phyloP scores from a whole-genome alignment of 2,797 vertebrate genomes.

The Gadopsis bispinosus region DNA sequence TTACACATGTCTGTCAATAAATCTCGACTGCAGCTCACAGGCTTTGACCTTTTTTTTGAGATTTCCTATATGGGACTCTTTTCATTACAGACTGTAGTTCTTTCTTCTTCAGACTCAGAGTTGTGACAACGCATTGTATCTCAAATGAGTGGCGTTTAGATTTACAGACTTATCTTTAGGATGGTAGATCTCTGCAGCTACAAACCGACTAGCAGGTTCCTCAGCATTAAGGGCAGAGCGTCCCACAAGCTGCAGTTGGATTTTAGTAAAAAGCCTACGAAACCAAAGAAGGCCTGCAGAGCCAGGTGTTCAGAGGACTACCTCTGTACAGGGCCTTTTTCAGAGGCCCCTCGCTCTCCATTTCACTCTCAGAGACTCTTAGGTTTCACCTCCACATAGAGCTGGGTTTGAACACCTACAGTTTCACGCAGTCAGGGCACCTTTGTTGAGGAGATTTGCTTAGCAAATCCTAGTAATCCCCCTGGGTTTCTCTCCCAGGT shows the following conservation, averaged over 20 bases:
- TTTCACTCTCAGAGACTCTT: conserved; percentile 47
- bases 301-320: conserved; percentile 48
- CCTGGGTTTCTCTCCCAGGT: conserved; percentile 69
- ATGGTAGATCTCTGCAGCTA: conserved; percentile 1
- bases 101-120: conserved; percentile 29
- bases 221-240: not conserved
- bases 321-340: conserved; percentile 18
- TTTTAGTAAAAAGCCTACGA: conserved; percentile 31
- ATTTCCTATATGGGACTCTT: conserved; percentile 39
- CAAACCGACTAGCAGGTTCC: not conserved
- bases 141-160: not conserved
- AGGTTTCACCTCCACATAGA: conserved; percentile 57
- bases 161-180: not conserved
- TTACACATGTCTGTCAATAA: conserved; percentile 73
- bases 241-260: not conserved
- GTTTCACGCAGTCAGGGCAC: conserved; percentile 66
- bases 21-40: conserved; percentile 42
- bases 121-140: not conserved
- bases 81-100: conserved; percentile 36
- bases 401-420: conserved; percentile 55
- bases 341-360: conserved; percentile 26
- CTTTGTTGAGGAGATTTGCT: conserved; percentile 80
- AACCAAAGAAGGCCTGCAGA: conserved; percentile 38
- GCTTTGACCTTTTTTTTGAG: conserved; percentile 55
- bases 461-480: conserved; percentile 81